phyloP scores from a whole-genome alignment of 2,113 vertebrate genomes.

The Noturus placidus region DNA sequence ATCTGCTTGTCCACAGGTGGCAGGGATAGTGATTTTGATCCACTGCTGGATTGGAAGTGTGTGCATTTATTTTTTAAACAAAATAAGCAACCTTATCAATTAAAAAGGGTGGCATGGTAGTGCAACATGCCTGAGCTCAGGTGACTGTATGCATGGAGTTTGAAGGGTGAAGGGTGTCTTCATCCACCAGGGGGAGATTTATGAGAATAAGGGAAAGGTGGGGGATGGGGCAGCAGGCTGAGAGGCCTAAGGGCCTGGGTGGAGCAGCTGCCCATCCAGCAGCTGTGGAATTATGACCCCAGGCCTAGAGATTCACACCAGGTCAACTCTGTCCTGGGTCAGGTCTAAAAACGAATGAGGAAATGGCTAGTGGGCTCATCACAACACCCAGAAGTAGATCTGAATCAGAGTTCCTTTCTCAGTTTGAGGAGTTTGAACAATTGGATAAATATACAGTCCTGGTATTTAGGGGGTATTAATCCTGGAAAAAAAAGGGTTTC shows the following conservation, averaged over 20 bases:
- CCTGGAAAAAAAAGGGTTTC: neutral
- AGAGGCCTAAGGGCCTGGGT: conserved; percentile 34
- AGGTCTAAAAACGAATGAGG: neutral
- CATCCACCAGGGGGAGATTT: conserved; percentile 37
- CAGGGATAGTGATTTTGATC: neutral
- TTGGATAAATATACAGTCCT: neutral
- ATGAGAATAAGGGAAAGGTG: conserved; percentile 10
- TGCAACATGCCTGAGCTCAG: neutral
- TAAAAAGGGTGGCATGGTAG: neutral
- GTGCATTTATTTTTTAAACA: neutral
- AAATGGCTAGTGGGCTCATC: neutral
- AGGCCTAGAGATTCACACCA: conserved; percentile 17
- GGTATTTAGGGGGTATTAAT: neutral
- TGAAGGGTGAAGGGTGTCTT: conserved; percentile 3
- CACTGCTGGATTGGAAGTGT: neutral
- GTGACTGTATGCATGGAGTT: neutral
- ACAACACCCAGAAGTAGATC: neutral
- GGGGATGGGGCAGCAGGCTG: conserved; percentile 7
- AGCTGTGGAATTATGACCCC: conserved; percentile 46
- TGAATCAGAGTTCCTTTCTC: neutral
- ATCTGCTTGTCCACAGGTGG: neutral
- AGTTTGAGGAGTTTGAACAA: neutral
- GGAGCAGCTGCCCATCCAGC: conserved; percentile 52
- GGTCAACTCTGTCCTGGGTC: conserved; percentile 12
- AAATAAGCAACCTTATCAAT: neutral